Evolutionary conservation across 2,113 vertebrate species (phyloP).

Genomic region (Progne subis): DNA sequence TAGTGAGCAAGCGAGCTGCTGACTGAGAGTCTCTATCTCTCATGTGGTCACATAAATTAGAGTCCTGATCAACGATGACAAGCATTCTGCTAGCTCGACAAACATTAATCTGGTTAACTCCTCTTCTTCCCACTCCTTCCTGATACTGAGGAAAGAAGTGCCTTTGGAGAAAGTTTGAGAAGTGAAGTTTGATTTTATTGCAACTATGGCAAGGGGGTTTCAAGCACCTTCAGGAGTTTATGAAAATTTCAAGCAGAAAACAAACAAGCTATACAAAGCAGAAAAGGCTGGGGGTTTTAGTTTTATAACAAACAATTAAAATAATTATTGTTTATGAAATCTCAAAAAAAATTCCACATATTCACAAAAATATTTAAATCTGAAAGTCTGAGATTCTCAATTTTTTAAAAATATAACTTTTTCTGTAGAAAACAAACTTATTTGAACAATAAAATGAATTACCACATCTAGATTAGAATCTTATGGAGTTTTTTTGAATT

Average conservation of each 20-base stretch:
- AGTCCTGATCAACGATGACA: conserved; percentile 26
- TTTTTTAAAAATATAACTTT: neutral
- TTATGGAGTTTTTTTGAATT: neutral
- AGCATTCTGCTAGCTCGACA: conserved; percentile 47
- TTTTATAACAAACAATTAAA: neutral
- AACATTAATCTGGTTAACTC: conserved; percentile 59
- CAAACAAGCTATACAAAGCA: neutral
- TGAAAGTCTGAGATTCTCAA: neutral
- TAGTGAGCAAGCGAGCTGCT: neutral
- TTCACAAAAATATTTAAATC: neutral
- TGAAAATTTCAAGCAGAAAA: neutral
- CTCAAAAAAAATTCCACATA: neutral
- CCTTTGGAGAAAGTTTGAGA: conserved; percentile 4
- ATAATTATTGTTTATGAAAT: neutral
- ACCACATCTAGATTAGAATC: neutral
- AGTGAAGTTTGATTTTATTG: conserved; percentile 1
- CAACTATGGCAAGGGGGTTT: neutral
- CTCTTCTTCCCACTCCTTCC: conserved; percentile 56
- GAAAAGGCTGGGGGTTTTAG: neutral
- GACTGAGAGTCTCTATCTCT: conserved; percentile 42
- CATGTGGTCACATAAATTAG: conserved; percentile 59
- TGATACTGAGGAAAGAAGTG: conserved; percentile 31
- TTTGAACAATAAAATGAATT: neutral
- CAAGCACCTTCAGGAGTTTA: neutral
- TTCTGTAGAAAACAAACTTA: neutral